phyloP scores from a whole-genome alignment of 2,888 invertebrate species.

The Iphiclides podalirius region DNA sequence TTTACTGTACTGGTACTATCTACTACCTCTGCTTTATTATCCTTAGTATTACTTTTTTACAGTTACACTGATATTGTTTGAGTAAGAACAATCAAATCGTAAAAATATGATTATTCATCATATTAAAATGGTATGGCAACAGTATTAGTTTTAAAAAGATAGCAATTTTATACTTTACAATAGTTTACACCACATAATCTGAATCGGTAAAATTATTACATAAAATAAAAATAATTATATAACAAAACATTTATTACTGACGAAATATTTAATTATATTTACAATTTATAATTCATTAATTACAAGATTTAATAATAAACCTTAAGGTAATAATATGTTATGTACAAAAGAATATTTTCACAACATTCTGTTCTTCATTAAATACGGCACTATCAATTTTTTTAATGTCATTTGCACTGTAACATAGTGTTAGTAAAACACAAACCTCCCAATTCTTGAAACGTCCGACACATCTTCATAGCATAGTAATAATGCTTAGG shows the following conservation, averaged over 20 bases:
- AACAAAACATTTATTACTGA: not conserved
- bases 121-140: too few species aligned
- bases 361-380: constrained; percentile 12
- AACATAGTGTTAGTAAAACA: constrained; percentile 31
- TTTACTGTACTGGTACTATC: too few species aligned
- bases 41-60: too few species aligned
- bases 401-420: constrained; percentile 31
- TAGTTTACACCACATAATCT: too few species aligned
- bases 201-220: too few species aligned
- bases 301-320: constrained; percentile 6
- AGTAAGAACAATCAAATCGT: too few species aligned
- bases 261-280: not conserved
- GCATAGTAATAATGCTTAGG: constrained; percentile 11
- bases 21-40: too few species aligned
- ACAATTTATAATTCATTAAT: not conserved
- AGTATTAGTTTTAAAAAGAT: too few species aligned
- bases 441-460: constrained; percentile 25
- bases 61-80: too few species aligned
- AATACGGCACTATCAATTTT: constrained; percentile 25
- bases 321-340: constrained; percentile 3
- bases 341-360: constrained; percentile 1
- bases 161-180: too few species aligned
- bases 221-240: not conserved
- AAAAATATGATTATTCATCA: too few species aligned
- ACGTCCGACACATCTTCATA: constrained; percentile 16